These are phyloP conservation scores for Cydia pomonella DNA, from an alignment of 1,140 invertebrate species.

Conservation along the genomic window DNA sequence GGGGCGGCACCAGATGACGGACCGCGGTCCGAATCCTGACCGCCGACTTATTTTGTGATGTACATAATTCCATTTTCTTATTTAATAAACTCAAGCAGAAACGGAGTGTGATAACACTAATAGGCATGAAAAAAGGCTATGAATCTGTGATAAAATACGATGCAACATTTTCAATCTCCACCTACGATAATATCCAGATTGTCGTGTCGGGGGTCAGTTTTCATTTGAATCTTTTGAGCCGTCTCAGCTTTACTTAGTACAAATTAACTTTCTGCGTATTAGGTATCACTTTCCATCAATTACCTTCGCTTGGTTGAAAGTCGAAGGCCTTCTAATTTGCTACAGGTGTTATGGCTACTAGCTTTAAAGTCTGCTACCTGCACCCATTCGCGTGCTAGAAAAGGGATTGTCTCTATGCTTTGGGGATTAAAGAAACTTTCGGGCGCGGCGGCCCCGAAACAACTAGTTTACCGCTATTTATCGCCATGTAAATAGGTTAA, in stretches of 20 bases:
- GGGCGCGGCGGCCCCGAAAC: constrained; percentile 35
- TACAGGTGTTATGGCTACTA: constrained; percentile 15
- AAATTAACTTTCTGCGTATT: constrained; percentile 43
- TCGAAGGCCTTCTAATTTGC: constrained; percentile 33
- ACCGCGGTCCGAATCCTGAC: no score
- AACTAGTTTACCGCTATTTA: constrained; percentile 36
- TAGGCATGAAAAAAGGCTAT: no score
- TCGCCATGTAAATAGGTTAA: constrained; percentile 46
- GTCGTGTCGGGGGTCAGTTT: not conserved
- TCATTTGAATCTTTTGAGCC: constrained; percentile 39
- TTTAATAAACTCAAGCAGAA: no score
- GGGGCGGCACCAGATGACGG: no score
- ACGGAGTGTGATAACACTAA: no score
- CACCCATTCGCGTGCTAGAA: constrained; percentile 44
- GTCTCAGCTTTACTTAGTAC: constrained; percentile 40
- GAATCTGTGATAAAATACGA: no score
- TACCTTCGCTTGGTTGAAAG: constrained; percentile 39
- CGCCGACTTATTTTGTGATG: no score
- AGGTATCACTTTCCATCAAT: constrained; percentile 49
- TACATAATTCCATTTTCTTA: no score
- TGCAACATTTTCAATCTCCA: no score
- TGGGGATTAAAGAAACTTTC: constrained; percentile 39
- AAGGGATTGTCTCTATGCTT: constrained; percentile 45
- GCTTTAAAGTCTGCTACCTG: constrained; percentile 4
- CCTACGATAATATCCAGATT: not conserved